Evolutionary conservation across 2,888 invertebrate species (phyloP), one percentile per base, ranked within the genome.

Genomic region (Lysandra bellargus): DNA sequence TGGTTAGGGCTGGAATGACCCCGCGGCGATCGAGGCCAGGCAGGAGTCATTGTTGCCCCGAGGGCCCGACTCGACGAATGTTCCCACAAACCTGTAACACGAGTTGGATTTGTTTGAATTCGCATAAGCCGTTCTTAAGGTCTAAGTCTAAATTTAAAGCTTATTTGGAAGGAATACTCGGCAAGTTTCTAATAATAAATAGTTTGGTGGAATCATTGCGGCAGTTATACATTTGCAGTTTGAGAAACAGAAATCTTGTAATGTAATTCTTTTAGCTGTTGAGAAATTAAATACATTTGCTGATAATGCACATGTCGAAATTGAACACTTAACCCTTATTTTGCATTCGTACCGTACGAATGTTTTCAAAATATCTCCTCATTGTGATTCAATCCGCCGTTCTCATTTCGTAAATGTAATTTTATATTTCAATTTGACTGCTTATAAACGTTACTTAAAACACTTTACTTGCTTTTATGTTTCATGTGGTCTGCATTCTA

Each of bases 31-130:
- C 85, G 84, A 33, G 83, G 86, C 86, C 89, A 87, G 87, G 84
- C 88, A 83, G 90, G 91, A 91, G 88, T 91, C 91, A 84, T 85
- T 85, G 88, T 90, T 89, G 91, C 90, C 91, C 87, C 89, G 88
- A 85, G 89, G 86, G 83, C 84, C 84, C 86, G 83, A 84, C 84
- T 61, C 37, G 30, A 44, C 79, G 84, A 84, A 84, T 84, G 87
- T 93, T 94, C 93, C 92, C 93, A 93, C 92, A 88, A 88, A 86
- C 80, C 85, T 84, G 79, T 82, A 81, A 81, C 82, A 80, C 78
- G 78, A 79, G 80, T 82, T 80, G 79, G 53, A 76, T 76, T 75
- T 75, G 75, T 49, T 75, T 30, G 23, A 79, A 73, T 77, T 61
- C 80, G 75, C 75, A 75, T 49, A 75, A 49, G 23, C 44, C 75